phyloP scores from a whole-genome alignment of 2,888 invertebrate species.

The Onchidella celtica region DNA sequence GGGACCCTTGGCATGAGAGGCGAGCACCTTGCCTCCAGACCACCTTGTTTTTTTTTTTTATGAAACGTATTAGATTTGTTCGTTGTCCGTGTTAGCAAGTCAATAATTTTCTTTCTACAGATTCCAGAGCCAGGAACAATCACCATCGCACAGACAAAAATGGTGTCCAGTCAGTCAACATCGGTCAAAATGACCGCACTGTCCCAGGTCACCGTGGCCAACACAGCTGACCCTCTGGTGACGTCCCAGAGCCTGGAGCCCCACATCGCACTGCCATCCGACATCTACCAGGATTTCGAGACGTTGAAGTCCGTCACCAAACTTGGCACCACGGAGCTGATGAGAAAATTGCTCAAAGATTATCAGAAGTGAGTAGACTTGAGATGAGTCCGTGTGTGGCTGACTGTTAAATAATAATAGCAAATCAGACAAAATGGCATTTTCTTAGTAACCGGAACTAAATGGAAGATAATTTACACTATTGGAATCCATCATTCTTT shows the following conservation, averaged over 20 bases:
- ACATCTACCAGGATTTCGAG: constrained; percentile 70
- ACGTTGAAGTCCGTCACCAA: constrained; percentile 67
- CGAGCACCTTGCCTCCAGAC: too few species aligned
- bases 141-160: neutral
- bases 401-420: too few species aligned
- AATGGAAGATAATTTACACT: too few species aligned
- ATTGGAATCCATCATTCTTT: too few species aligned
- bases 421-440: too few species aligned
- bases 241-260: neutral
- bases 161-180: too few species aligned
- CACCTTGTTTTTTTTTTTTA: too few species aligned
- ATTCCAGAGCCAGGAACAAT: neutral
- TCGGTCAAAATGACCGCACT: neutral
- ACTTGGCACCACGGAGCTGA: constrained; percentile 66
- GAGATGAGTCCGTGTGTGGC: too few species aligned
- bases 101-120: neutral
- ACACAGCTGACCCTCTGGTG: neutral
- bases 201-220: neutral
- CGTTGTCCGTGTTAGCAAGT: neutral
- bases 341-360: constrained; percentile 69
- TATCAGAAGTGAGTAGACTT: constrained; percentile 67
- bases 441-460: too few species aligned
- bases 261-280: constrained; percentile 68
- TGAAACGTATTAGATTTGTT: neutral
- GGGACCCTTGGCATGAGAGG: too few species aligned